These are phyloP conservation scores for Pycnonotus jocosus DNA, from an alignment of 2,113 vertebrate species.

Conservation along the genomic window DNA sequence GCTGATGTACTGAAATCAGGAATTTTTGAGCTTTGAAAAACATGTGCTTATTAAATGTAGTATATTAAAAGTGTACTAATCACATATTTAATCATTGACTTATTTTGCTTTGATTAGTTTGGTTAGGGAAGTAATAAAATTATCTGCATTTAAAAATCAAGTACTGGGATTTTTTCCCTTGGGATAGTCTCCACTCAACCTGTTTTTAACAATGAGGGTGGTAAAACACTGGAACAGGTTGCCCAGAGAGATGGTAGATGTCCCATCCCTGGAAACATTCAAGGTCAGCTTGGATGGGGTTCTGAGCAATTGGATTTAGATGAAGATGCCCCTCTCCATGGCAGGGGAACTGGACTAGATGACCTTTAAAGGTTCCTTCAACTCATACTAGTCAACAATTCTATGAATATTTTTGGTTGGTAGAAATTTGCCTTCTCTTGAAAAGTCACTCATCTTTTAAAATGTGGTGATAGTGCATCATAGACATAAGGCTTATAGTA, in stretches of 20 bases:
- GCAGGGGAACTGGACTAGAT: neutral
- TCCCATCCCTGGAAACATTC: neutral
- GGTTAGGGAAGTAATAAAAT: neutral
- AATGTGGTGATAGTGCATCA: neutral
- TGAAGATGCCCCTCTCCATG: neutral
- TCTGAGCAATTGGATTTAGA: neutral
- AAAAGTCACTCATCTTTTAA: neutral
- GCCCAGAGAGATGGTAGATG: neutral
- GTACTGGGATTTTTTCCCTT: neutral
- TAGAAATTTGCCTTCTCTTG: neutral
- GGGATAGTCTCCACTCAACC: neutral
- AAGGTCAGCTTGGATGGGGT: neutral
- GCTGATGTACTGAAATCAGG: neutral
- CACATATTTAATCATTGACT: neutral
- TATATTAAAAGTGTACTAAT: neutral
- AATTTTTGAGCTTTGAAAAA: neutral
- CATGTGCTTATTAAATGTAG: neutral
- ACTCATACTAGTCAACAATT: neutral
- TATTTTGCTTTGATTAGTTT: neutral
- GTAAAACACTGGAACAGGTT: neutral
- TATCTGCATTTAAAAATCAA: neutral
- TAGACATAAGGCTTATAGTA: neutral
- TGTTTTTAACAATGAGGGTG: neutral
- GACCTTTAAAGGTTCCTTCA: neutral
- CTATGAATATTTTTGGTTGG: neutral